Evolutionary conservation across 2,888 invertebrate genomes (phyloP).

Genomic region (Megamerina dolium): DNA sequence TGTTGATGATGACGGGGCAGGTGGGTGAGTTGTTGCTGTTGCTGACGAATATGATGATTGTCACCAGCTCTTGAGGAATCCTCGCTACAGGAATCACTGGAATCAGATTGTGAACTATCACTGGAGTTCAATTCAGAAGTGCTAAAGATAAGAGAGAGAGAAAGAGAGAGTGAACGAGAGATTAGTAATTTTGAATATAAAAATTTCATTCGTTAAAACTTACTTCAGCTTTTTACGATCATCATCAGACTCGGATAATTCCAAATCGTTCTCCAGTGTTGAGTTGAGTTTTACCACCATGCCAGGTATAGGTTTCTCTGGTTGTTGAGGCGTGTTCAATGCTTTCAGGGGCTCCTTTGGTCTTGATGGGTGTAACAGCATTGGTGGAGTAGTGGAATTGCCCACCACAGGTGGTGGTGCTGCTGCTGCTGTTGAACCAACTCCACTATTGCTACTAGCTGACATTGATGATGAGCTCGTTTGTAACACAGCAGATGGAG

Average conservation of each 20-base stretch:
- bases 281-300: conserved; percentile 40
- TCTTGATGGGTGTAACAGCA: too few species aligned
- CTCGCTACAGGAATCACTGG: conserved; percentile 47
- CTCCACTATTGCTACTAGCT: conserved; percentile 8
- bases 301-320: conserved; percentile 31
- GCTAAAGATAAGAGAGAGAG: conserved; percentile 18
- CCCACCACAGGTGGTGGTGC: not conserved
- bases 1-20: conserved; percentile 19
- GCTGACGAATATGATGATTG: conserved; percentile 22
- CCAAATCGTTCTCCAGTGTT: conserved; percentile 59
- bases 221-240: conserved; percentile 52
- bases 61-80: conserved; percentile 41
- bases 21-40: conserved; percentile 15
- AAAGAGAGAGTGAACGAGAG: not conserved
- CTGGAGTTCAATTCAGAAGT: conserved; percentile 53
- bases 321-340: conserved; percentile 28
- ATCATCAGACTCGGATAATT: conserved; percentile 75
- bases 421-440: not conserved
- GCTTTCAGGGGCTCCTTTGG: conserved; percentile 27
- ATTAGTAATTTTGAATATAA: not conserved
- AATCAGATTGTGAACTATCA: conserved; percentile 49
- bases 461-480: conserved; percentile 7
- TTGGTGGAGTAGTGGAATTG: not conserved
- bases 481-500: not conserved
- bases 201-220: conserved; percentile 4